A percentile compares a stretch with the other conserved stretches of the same genome.
Evolutionary conservation across 2,888 invertebrate genomes (phyloP).

Genomic region (Eumacrocentrus americanus): DNA sequence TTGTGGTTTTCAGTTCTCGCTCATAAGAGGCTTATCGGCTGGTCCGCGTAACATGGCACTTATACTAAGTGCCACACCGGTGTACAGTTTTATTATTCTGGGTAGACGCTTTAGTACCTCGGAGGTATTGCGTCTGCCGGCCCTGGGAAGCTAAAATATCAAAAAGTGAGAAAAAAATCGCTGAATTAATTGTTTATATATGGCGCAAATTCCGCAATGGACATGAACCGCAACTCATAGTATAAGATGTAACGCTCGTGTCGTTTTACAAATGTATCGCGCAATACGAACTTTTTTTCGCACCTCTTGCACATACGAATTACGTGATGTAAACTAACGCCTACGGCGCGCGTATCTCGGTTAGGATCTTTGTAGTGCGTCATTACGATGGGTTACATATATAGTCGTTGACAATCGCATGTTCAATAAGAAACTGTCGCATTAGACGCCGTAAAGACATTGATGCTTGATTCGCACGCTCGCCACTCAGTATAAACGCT

Average conservation of each 20-base stretch:
- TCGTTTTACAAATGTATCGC: conserved; percentile 13
- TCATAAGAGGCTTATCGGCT: conserved; percentile 5
- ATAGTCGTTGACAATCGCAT: conserved; percentile 28
- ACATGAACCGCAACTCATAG: conserved; percentile 31
- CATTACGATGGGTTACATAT: conserved; percentile 6
- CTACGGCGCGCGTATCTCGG: background rate
- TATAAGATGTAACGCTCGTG: conserved; percentile 59
- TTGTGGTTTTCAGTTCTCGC: conserved; percentile 33
- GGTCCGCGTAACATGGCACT: conserved; percentile 9
- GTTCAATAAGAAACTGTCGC: conserved; percentile 9
- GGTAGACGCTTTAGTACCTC: conserved; percentile 57
- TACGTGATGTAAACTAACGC: no score
- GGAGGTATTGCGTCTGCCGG: conserved; percentile 62
- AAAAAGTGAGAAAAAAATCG: conserved; percentile 58
- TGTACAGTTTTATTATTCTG: conserved; percentile 28
- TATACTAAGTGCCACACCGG: conserved; percentile 6
- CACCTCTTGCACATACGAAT: background rate
- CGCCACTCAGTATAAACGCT: background rate
- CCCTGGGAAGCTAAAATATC: conserved; percentile 62
- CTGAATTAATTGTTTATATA: conserved; percentile 53
- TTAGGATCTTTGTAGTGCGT: background rate
- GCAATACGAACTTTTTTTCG: background rate
- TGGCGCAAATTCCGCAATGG: background rate
- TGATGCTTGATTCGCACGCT: conserved; percentile 9
- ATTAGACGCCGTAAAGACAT: background rate